Percentiles rank a stretch among this genome's conserved stretches.
Conservation (phyloP, 2,888 invertebrate genomes). For the Ophion obscuratus region DNA sequence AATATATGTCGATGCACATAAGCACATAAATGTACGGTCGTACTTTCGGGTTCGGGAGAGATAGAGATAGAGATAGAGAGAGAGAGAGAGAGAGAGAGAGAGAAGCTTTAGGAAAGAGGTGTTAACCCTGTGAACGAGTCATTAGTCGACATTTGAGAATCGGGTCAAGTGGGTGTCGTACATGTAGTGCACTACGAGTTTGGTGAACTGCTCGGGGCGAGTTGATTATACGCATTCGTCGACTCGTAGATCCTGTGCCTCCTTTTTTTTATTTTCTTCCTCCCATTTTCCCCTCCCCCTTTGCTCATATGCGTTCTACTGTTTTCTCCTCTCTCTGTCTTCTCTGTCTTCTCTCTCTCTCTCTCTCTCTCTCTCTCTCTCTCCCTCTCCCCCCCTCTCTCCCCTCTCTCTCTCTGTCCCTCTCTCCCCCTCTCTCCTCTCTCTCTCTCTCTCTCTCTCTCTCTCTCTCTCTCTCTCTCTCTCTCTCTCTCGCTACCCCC, state of each 20-base stretch:
- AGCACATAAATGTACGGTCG: background rate
- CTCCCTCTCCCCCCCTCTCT: too few species aligned
- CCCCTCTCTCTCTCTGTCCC: too few species aligned
- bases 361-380: too few species aligned
- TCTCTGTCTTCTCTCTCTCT: too few species aligned
- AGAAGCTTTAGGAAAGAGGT: constrained; percentile 32
- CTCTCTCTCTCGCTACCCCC: constrained; percentile 3
- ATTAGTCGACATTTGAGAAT: constrained; percentile 72
- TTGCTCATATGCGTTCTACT: constrained; percentile 18
- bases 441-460: too few species aligned
- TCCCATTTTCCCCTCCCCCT: constrained; percentile 31
- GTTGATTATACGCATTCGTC: constrained; percentile 62
- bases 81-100: background rate
- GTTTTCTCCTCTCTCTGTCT: constrained; percentile 1
- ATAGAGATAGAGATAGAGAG: background rate
- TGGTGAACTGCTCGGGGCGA: constrained; percentile 60
- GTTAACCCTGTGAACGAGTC: constrained; percentile 66
- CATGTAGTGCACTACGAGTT: constrained; percentile 45
- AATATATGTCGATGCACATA: constrained; percentile 8
- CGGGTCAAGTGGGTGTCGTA: constrained; percentile 73
- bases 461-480: too few species aligned
- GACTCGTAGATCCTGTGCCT: constrained; percentile 35
- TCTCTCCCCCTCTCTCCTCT: too few species aligned
- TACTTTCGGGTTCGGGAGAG: background rate
- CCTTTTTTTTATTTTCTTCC: constrained; percentile 26